Conservation (phyloP, 2,888 invertebrate species). For the Phymatocera aterrima region DNA sequence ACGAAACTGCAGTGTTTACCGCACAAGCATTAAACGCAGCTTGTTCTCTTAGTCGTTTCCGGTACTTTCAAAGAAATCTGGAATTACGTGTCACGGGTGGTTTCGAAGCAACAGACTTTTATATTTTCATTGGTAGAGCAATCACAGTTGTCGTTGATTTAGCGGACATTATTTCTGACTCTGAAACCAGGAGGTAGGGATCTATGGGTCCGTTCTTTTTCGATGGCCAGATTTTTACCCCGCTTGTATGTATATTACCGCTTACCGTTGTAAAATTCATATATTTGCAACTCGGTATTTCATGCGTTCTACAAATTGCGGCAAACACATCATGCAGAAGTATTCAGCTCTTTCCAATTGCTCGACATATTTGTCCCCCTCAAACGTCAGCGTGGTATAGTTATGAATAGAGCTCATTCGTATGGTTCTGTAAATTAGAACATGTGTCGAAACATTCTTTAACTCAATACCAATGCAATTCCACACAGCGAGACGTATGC, state of each 20-base stretch:
- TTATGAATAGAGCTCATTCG: background rate
- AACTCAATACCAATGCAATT: too few relatives aligned
- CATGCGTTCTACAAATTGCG: background rate
- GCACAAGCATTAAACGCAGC: conserved; percentile 3
- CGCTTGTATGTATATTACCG: background rate
- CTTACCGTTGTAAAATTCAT: background rate
- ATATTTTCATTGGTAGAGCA: background rate
- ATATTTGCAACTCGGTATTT: too few relatives aligned
- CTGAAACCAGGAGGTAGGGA: background rate
- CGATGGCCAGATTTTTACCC: background rate
- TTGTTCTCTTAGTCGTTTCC: conserved; percentile 16
- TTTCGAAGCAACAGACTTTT: background rate
- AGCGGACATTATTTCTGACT: background rate
- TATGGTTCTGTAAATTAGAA: too few relatives aligned
- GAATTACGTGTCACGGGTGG: too few relatives aligned
- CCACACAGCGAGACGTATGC: too few relatives aligned
- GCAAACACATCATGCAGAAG: background rate
- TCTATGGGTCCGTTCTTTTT: background rate
- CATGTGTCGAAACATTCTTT: too few relatives aligned
- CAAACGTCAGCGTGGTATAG: background rate
- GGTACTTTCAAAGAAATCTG: background rate
- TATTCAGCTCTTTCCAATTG: background rate
- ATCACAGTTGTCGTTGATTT: conserved; percentile 14
- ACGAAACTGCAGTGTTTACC: conserved; percentile 40
- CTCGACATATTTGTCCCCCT: background rate